Evolutionary conservation across 2,797 vertebrate species (phyloP), one percentile per base, ranked within the genome.

Genomic region (Paramormyrops hopkinsi): DNA sequence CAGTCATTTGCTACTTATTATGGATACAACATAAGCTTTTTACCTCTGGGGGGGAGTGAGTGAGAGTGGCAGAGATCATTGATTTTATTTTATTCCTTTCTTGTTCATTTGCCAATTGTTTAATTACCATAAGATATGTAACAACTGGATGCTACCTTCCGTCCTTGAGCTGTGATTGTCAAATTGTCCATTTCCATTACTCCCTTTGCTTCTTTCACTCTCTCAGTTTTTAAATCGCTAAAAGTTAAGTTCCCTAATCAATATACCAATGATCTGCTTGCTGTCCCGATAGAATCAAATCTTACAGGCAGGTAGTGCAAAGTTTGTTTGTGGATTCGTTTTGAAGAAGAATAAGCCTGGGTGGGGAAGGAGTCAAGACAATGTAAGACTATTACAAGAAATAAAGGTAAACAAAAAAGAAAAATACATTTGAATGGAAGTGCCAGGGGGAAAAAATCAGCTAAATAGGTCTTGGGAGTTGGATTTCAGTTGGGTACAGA

Each of bases 101-200:
- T 89, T 91, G 91, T 93, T 95, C 94, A 94, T 92, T 95, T 96
- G 95, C 91, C 93, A 90, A 94, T 95, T 95, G 94, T 95, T 95
- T 93, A 95, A 91, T 91, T 94, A 94, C 90, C 88, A 92, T 65
- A 19, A n/a, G 95, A 95, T 95, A 93, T 93, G 96, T 96, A 96
- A 95, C 96, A 92, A 93, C 19, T 82, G 41, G 37, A 82, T 82
- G 41, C 76, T 82, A 82, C 41, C 41, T 82, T 82, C 41, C 1
- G 17, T 46, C 76, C 76, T 46, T n/a, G 37, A 82, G 76, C 8
- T 46, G 37, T 46, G 19, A 82, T 46, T 46, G 19, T 82, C 8
- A 22, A 44, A 46, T 82, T 22, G 8, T 82, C 41, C 19, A n/a
- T 46, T 44, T 46, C 76, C 37, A 44, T 82, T 46, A 82, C 41